Evolutionary conservation across 1,140 invertebrate genomes (phyloP).

Genomic region (Oedothorax gibbosus): DNA sequence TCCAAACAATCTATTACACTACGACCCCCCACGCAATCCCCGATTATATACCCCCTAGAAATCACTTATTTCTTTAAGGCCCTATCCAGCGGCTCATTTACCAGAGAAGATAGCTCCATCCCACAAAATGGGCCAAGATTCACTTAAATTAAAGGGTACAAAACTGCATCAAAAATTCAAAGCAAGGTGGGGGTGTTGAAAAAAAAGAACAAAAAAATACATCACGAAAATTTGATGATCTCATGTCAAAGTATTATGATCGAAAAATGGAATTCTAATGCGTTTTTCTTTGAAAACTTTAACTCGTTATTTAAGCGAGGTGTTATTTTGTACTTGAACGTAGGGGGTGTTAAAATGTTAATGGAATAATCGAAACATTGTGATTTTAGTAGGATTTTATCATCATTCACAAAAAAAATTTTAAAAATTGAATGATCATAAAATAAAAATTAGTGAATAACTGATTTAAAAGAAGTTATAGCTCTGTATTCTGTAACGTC

Average conservation of each 20-base stretch:
- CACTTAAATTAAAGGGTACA: constrained; percentile 51
- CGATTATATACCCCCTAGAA: constrained; percentile 45
- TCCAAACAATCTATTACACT: too few species aligned
- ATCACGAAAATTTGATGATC: constrained; percentile 22
- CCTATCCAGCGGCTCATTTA: constrained; percentile 54
- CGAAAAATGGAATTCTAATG: constrained; percentile 47
- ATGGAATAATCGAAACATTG: too few species aligned
- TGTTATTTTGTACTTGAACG: too few species aligned
- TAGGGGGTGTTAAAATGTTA: too few species aligned
- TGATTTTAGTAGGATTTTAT: too few species aligned
- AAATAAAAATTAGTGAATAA: too few species aligned
- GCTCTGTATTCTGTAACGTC: too few species aligned
- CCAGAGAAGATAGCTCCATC: constrained; percentile 24
- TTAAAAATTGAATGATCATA: too few species aligned
- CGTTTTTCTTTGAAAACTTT: constrained; percentile 7
- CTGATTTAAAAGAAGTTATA: too few species aligned
- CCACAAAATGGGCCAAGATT: constrained; percentile 26
- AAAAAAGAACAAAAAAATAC: constrained; percentile 16
- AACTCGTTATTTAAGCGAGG: too few species aligned
- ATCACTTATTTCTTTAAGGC: constrained; percentile 54
- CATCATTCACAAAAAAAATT: too few species aligned
- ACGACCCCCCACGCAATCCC: constrained; percentile 7
- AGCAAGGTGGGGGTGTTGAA: not conserved
- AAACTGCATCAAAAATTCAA: constrained; percentile 29
- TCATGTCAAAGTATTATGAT: constrained; percentile 45